phyloP scores from a whole-genome alignment of 2,113 vertebrate species.

The Bambusicola thoracicus region DNA sequence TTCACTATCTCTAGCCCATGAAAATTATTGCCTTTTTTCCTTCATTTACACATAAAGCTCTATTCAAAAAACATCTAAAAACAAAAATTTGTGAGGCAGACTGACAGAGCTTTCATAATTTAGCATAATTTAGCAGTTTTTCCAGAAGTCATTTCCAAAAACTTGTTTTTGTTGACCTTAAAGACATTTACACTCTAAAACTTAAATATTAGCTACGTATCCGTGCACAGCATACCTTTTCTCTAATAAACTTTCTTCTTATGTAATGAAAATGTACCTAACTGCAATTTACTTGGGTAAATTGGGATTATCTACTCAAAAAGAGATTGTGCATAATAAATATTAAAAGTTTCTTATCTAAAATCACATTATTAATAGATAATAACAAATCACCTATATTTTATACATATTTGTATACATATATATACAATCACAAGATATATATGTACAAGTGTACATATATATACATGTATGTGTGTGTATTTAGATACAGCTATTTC shows the following conservation, averaged over 20 bases:
- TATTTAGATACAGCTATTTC: not conserved
- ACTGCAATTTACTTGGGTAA: not conserved
- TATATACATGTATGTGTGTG: fast-evolving
- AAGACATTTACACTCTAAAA: not conserved
- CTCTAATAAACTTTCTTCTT: not conserved
- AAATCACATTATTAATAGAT: not conserved
- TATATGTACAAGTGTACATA: not conserved
- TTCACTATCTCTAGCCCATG: not conserved
- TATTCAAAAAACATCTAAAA: constrained; percentile 49
- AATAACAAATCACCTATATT: not conserved
- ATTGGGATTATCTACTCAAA: not conserved
- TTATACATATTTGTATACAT: not conserved
- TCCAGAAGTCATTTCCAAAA: constrained; percentile 48
- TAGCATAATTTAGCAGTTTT: constrained; percentile 32
- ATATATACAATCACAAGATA: not conserved
- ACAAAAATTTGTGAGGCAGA: not conserved
- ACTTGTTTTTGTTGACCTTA: constrained; percentile 2
- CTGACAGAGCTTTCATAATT: constrained; percentile 25
- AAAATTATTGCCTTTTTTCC: constrained; percentile 7
- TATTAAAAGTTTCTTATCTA: not conserved
- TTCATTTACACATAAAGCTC: constrained; percentile 35
- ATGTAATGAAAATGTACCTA: not conserved
- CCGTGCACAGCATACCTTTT: not conserved
- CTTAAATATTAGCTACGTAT: not conserved
- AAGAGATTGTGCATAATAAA: not conserved